phyloP scores from a whole-genome alignment of 2,888 invertebrate species.

The Abrostola triplasia region DNA sequence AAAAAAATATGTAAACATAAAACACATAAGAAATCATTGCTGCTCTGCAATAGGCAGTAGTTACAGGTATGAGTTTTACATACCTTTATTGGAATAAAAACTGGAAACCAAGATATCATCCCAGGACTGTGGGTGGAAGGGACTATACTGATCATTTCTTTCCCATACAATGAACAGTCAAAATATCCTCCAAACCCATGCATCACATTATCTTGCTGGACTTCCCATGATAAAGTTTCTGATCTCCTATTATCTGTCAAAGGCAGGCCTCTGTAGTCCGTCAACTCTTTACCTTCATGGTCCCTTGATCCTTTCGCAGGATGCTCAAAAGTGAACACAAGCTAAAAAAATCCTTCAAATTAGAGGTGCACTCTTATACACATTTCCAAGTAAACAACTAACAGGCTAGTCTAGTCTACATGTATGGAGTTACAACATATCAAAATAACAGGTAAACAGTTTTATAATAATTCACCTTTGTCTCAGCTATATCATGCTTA shows the following conservation, averaged over 20 bases:
- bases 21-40: not conserved
- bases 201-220: constrained; percentile 92
- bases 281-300: constrained; percentile 90
- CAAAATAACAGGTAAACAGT: no score
- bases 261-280: constrained; percentile 91
- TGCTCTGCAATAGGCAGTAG: not conserved
- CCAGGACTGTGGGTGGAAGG: constrained; percentile 96
- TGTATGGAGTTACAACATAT: no score
- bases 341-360: constrained; percentile 70
- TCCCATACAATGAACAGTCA: constrained; percentile 95
- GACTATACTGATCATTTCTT: constrained; percentile 95
- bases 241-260: constrained; percentile 93
- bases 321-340: constrained; percentile 96
- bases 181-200: constrained; percentile 99
- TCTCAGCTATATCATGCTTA: constrained; percentile 92
- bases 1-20: not conserved
- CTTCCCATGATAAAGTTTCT: constrained; percentile 90
- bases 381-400: no score
- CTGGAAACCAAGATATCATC: constrained; percentile 99
- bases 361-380: no score
- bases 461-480: no score
- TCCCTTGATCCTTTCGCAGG: constrained; percentile 92
- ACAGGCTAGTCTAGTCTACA: no score
- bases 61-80: constrained; percentile 48
- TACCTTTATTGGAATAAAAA: constrained; percentile 96